Base-by-base conservation (phyloP, 2,113 vertebrate species). In the Cebidichthys violaceus region DNA sequence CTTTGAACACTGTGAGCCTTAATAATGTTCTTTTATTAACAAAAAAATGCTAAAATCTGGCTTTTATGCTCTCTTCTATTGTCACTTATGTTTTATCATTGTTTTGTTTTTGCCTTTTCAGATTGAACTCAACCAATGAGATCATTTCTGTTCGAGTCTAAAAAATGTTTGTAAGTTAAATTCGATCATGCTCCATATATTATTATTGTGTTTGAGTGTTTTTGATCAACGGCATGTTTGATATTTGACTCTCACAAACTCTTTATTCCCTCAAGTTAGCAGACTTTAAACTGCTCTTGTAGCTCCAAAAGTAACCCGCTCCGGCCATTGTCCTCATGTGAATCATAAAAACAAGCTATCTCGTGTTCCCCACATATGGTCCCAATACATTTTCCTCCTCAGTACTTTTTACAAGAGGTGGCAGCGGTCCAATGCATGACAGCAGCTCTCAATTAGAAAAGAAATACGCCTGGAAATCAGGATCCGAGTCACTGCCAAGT, bases 361-460 rank as follows among this genome's bases (percentile, higher is more conserved):
- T 78, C 77, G 27, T 75, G 71, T 85, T 77, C 47, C 27, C 35
- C 52, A 67, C 91, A 92, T 67, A 88, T 91, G 91, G 50, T 81
- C 78, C 62, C 70, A 76, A 87, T 84, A 74, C 59, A 20, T 27
- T 54, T 57, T 55, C 60, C 79, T 84, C 70, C 69, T 64, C 79
- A 2, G 59, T 39, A 15, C 75, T 83, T 78, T 89, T 89, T 83
- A 91, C 83, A 35, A 85, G 83, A 39, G 18, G 35, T 87, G 90
- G 90, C 89, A 47, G 22, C 2, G 29, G 4, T 79, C 87, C 87
- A 90, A 24, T 73, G 31, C 64, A 75, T 76, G 86, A 91, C 87
- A 83, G 82, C 86, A 65, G 87, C 86, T 79, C 82, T 70, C 84
- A 82, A 86, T 89, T 84, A 87, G 52, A 64, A 45, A 9, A 77